phyloP scores from a whole-genome alignment of 2,113 vertebrate species.

The Gavialis gangeticus region DNA sequence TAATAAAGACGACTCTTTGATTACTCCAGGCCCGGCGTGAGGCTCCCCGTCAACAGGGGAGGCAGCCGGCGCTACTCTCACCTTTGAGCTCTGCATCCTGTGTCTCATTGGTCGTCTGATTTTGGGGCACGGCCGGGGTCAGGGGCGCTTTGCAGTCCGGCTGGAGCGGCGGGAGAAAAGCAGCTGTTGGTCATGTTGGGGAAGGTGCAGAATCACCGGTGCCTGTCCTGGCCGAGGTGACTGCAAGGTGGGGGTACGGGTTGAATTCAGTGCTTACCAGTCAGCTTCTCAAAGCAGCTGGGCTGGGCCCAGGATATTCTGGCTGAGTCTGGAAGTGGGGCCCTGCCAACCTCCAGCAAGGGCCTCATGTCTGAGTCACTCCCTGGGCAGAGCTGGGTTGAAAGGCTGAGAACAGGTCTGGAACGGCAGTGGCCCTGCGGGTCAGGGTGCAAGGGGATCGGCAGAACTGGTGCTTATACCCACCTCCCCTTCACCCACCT shows the following conservation, averaged over 20 bases:
- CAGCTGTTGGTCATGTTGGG: not conserved
- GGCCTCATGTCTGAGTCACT: not conserved
- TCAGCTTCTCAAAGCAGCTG: not conserved
- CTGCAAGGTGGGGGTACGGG: constrained; percentile 61
- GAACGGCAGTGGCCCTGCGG: too few relatives aligned
- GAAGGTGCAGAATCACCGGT: not conserved
- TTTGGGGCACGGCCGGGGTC: too few relatives aligned
- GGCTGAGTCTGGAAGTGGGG: not conserved
- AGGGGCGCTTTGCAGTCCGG: not conserved
- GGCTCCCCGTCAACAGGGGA: not conserved
- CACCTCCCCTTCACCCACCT: not conserved
- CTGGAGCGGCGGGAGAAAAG: not conserved
- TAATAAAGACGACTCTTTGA: constrained; percentile 75
- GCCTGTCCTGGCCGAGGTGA: not conserved
- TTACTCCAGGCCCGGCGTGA: constrained; percentile 63
- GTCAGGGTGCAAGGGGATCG: too few relatives aligned
- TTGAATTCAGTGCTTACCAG: constrained; percentile 53
- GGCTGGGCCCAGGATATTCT: not conserved
- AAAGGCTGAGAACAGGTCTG: too few relatives aligned
- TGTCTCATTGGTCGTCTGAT: not conserved
- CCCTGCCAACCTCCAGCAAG: not conserved
- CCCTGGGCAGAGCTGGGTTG: too few relatives aligned
- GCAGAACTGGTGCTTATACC: not conserved
- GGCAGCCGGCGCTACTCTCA: constrained; percentile 10
- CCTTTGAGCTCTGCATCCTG: constrained; percentile 12